Evolutionary conservation across 2,113 vertebrate species (phyloP).

Genomic region (Noctilio leporinus): DNA sequence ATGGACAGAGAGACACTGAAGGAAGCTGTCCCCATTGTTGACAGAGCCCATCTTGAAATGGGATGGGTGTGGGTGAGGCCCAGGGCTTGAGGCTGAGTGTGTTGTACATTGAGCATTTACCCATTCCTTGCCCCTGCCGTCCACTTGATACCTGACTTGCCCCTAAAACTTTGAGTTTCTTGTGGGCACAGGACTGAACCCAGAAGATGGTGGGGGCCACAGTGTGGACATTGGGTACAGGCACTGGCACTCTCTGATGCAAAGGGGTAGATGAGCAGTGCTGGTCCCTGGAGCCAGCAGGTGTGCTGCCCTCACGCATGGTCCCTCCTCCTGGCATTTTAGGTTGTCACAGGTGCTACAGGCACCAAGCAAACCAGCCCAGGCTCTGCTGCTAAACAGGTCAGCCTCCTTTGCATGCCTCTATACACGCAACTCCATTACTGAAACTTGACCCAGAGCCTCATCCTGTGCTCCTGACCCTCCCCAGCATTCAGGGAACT

Average conservation of each 20-base stretch:
- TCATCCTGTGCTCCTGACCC: not conserved
- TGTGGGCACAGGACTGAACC: not conserved
- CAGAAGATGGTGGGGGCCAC: not conserved
- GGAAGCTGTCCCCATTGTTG: not conserved
- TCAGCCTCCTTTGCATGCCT: not conserved
- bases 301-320: not conserved
- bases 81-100: not conserved
- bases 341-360: constrained; percentile 21
- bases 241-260: not conserved
- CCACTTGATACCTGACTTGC: not conserved
- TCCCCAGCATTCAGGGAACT: constrained; percentile 25
- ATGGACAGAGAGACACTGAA: not conserved
- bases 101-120: not conserved
- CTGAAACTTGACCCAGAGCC: not conserved
- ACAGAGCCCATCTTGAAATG: not conserved
- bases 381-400: constrained; percentile 43
- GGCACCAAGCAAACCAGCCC: constrained; percentile 25
- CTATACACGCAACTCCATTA: not conserved
- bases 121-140: not conserved
- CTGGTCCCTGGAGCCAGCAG: not conserved
- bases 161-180: not conserved
- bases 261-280: not conserved
- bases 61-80: not conserved
- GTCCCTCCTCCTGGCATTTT: constrained; percentile 18
- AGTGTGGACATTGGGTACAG: not conserved